These are phyloP conservation scores for Drosophila macrospina DNA, from an alignment of 2,888 invertebrate genomes.

Conservation along the genomic window DNA sequence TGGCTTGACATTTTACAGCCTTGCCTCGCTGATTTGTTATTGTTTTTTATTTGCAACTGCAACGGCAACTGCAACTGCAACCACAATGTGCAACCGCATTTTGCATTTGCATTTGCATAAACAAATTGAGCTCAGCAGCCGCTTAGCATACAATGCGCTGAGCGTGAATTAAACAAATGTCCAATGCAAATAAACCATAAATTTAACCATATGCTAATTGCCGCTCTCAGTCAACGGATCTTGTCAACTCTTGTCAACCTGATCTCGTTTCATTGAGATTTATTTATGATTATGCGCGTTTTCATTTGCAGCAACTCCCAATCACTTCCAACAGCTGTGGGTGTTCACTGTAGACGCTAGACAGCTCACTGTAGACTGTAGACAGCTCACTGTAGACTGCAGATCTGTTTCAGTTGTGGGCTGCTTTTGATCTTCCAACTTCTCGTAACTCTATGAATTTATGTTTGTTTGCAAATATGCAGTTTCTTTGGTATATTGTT, in stretches of 20 bases:
- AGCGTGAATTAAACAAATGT: conserved; percentile 51
- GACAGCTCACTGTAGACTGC: background rate
- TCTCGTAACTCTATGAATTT: conserved; percentile 2
- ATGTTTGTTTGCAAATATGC: background rate
- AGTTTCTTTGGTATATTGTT: no score
- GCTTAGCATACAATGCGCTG: conserved; percentile 55
- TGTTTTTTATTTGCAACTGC: conserved; percentile 11
- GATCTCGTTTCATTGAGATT: conserved; percentile 60
- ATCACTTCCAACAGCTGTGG: conserved; percentile 36
- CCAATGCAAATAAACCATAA: conserved; percentile 61
- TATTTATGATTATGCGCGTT: conserved; percentile 62
- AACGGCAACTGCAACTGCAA: conserved; percentile 9
- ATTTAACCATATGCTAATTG: conserved; percentile 63
- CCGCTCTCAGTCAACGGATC: conserved; percentile 25
- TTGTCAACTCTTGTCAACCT: conserved; percentile 46
- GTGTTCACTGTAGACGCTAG: conserved; percentile 22
- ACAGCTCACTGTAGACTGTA: background rate
- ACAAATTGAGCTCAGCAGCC: conserved; percentile 48
- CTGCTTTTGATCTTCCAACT: conserved; percentile 4
- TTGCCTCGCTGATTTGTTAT: conserved; percentile 34
- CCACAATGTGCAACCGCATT: conserved; percentile 21
- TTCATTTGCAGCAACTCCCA: conserved; percentile 1
- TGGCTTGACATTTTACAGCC: conserved; percentile 23
- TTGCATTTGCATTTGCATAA: conserved; percentile 64
- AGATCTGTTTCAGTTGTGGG: conserved; percentile 14